Evolutionary conservation across 2,113 vertebrate species (phyloP).

Genomic region (Pterocles gutturalis): DNA sequence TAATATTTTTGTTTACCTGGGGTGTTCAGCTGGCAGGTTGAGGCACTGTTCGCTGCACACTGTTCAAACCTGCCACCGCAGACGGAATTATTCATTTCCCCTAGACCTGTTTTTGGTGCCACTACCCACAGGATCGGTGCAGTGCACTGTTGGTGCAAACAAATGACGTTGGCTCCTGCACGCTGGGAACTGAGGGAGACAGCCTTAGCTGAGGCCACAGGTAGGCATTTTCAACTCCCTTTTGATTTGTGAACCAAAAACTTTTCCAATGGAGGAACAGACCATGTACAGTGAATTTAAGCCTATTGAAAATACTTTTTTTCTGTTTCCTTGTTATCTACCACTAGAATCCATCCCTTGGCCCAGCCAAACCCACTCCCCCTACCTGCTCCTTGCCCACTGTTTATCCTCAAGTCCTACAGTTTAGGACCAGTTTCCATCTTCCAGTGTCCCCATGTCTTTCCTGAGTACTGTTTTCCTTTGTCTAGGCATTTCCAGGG

Average conservation of each 20-base stretch:
- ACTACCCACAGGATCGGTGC: rapidly evolving
- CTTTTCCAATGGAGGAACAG: not conserved
- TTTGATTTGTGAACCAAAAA: not conserved
- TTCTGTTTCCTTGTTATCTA: not conserved
- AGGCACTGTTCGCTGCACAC: not conserved
- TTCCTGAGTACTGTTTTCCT: not conserved
- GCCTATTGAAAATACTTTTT: not conserved
- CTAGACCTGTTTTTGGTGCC: not conserved
- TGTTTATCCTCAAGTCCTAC: not conserved
- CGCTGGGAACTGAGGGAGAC: not conserved
- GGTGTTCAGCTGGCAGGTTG: not conserved
- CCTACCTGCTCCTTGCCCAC: not conserved
- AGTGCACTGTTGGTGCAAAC: rapidly evolving
- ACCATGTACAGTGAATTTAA: not conserved
- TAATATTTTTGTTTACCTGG: not conserved
- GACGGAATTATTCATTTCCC: not conserved
- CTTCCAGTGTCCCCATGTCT: not conserved
- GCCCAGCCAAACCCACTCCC: not conserved
- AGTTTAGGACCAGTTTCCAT: not conserved
- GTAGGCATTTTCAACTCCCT: not conserved
- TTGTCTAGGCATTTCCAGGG: not conserved
- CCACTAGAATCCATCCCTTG: not conserved
- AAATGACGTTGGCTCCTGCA: not conserved
- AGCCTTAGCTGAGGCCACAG: not conserved
- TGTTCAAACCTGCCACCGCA: not conserved